phyloP scores from a whole-genome alignment of 2,113 vertebrate species.

The Hippocampus mohnikei region DNA sequence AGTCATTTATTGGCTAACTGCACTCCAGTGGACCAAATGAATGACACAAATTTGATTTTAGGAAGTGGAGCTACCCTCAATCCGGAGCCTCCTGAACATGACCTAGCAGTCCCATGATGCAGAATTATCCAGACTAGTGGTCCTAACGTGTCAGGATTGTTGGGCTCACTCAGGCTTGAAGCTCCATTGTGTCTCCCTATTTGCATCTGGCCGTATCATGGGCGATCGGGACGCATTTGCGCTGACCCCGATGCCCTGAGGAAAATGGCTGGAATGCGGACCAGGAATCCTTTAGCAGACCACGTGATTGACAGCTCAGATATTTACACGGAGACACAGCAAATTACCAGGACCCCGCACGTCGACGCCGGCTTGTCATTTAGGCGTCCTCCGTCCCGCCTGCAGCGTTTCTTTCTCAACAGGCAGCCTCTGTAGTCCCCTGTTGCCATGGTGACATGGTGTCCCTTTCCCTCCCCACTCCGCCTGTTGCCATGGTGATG shows the following conservation, averaged over 20 bases:
- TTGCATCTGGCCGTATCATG: not conserved
- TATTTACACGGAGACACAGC: not conserved
- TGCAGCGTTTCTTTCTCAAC: slow-evolving; percentile 37
- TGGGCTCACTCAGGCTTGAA: slow-evolving; percentile 18
- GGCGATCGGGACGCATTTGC: slow-evolving; percentile 39
- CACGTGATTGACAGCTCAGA: not conserved
- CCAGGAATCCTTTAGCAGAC: slow-evolving; percentile 29
- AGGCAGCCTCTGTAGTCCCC: slow-evolving; percentile 45
- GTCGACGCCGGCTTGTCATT: slow-evolving; percentile 50
- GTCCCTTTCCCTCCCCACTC: slow-evolving; percentile 2
- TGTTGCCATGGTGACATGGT: slow-evolving; percentile 63
- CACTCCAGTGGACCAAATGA: too few species aligned
- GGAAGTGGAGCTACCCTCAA: not conserved
- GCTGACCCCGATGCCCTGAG: slow-evolving; percentile 44
- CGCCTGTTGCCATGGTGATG: slow-evolving; percentile 70
- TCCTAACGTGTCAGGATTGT: slow-evolving; percentile 6
- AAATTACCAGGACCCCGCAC: slow-evolving; percentile 46
- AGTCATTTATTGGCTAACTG: too few species aligned
- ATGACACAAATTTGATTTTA: too few species aligned
- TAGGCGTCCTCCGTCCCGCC: slow-evolving; percentile 48
- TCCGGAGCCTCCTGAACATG: slow-evolving; percentile 5
- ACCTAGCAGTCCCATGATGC: not conserved
- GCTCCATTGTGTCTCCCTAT: slow-evolving; percentile 46
- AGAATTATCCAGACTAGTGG: not conserved
- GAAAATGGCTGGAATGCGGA: slow-evolving; percentile 31